A percentile compares a stretch with the other conserved stretches of the same genome.
Evolutionary conservation across 2,888 invertebrate species (phyloP).

Genomic region (Temnothorax ravouxi): DNA sequence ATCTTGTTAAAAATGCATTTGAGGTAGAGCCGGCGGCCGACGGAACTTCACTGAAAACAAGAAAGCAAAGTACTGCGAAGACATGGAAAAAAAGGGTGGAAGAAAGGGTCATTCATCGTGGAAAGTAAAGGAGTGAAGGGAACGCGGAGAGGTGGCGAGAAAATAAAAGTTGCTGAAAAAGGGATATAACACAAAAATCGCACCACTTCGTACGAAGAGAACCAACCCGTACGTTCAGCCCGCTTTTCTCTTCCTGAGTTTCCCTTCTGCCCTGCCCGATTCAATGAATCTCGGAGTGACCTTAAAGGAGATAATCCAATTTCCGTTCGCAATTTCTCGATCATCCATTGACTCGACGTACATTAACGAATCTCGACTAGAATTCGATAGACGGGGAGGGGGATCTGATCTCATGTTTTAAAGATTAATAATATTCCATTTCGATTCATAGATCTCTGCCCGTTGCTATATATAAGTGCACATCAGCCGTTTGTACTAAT

Average conservation of each 20-base stretch:
- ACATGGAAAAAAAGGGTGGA: slow-evolving; percentile 45
- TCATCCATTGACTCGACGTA: slow-evolving; percentile 15
- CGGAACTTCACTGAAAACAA: slow-evolving; percentile 2
- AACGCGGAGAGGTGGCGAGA: slow-evolving; percentile 11
- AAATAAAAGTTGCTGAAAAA: slow-evolving; percentile 25
- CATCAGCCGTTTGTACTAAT: slow-evolving; percentile 11
- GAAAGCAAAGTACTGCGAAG: slow-evolving; percentile 18
- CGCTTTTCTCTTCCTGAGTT: not conserved
- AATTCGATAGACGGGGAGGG: not conserved
- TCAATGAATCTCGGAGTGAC: slow-evolving; percentile 78
- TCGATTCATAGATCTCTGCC: not conserved
- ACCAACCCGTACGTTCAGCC: slow-evolving; percentile 36
- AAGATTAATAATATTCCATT: slow-evolving; percentile 41
- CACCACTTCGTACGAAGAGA: slow-evolving; percentile 48
- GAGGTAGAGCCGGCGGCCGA: not conserved
- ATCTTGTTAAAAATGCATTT: slow-evolving; percentile 46
- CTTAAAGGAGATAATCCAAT: slow-evolving; percentile 74
- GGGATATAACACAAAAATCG: slow-evolving; percentile 63
- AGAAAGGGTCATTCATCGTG: slow-evolving; percentile 32
- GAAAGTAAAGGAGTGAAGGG: slow-evolving; percentile 41
- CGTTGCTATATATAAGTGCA: not conserved
- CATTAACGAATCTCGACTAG: slow-evolving; percentile 16
- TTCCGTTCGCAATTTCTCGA: slow-evolving; percentile 8
- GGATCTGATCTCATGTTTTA: not conserved
- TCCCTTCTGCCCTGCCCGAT: slow-evolving; percentile 49